Evolutionary conservation across 2,797 vertebrate species (phyloP).

Genomic region (Dromococcyx pavoninus): DNA sequence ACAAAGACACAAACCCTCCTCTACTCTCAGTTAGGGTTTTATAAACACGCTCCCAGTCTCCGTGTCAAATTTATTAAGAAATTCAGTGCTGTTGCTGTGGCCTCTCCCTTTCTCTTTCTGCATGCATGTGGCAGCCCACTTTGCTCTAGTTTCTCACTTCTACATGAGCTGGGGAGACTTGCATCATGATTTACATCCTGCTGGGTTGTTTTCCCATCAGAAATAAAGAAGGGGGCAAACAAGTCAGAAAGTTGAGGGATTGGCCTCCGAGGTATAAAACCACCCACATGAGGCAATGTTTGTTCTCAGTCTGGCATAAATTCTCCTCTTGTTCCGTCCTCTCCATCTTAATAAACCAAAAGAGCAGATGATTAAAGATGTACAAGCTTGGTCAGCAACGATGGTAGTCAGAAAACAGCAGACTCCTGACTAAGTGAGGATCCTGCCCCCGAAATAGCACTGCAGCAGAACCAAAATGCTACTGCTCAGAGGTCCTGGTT

Average conservation of each 20-base stretch:
- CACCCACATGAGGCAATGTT: constrained; percentile 76
- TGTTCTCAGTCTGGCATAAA: constrained; percentile 72
- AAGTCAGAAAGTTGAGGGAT: constrained; percentile 69
- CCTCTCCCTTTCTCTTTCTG: not conserved
- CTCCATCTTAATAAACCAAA: not conserved
- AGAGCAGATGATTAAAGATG: not conserved
- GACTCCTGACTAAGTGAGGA: not conserved
- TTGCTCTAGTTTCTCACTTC: constrained; percentile 44
- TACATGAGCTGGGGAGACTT: not conserved
- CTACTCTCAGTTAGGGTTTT: constrained; percentile 50
- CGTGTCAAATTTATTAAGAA: constrained; percentile 71
- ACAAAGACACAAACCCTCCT: constrained; percentile 46
- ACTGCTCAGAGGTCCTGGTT: not conserved
- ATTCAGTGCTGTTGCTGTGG: constrained; percentile 38
- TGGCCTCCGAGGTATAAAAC: constrained; percentile 71
- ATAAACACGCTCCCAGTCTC: constrained; percentile 64
- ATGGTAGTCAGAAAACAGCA: not conserved
- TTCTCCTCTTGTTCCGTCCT: constrained; percentile 20
- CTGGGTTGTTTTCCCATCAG: constrained; percentile 74
- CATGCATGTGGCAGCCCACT: not conserved
- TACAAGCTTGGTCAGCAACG: not conserved
- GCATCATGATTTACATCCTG: constrained; percentile 76
- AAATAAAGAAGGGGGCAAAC: constrained; percentile 71
- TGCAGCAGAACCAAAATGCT: not conserved
- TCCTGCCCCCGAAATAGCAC: not conserved